Percentiles rank a stretch among this genome's conserved stretches.
phyloP scores from a whole-genome alignment of 2,113 vertebrate genomes.

The Oxygymnocypris stewartii region DNA sequence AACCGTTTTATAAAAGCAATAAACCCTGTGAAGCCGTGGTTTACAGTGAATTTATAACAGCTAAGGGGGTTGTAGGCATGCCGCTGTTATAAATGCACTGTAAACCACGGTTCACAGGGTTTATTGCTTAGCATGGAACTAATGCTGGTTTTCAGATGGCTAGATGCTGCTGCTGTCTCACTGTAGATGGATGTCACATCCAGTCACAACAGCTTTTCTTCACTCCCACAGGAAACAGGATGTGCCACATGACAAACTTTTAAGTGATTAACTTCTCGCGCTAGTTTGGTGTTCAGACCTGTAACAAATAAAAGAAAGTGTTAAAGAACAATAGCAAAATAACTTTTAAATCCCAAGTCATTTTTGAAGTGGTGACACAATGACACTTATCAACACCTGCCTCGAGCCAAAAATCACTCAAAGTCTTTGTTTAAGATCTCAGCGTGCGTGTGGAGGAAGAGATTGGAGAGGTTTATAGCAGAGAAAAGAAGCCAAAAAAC shows the following conservation, averaged over 20 bases:
- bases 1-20: too few species aligned
- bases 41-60: too few species aligned
- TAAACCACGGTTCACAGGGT: too few species aligned
- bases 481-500: slow-evolving; percentile 15
- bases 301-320: background rate
- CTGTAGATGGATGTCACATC: background rate
- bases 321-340: background rate
- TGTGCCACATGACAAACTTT: background rate
- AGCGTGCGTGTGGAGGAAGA: background rate
- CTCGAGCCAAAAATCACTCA: background rate
- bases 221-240: slow-evolving; percentile 17
- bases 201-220: slow-evolving; percentile 1
- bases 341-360: slow-evolving; percentile 23
- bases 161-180: background rate
- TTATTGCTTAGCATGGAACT: background rate
- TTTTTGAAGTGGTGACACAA: background rate
- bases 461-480: background rate
- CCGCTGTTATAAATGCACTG: too few species aligned
- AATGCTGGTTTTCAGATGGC: background rate
- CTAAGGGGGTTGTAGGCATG: too few species aligned
- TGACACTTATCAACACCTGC: slow-evolving; percentile 26
- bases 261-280: background rate
- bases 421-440: slow-evolving; percentile 3
- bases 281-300: background rate
- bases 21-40: too few species aligned